phyloP scores from a whole-genome alignment of 2,113 vertebrate genomes.

The Prietella phreatophila region DNA sequence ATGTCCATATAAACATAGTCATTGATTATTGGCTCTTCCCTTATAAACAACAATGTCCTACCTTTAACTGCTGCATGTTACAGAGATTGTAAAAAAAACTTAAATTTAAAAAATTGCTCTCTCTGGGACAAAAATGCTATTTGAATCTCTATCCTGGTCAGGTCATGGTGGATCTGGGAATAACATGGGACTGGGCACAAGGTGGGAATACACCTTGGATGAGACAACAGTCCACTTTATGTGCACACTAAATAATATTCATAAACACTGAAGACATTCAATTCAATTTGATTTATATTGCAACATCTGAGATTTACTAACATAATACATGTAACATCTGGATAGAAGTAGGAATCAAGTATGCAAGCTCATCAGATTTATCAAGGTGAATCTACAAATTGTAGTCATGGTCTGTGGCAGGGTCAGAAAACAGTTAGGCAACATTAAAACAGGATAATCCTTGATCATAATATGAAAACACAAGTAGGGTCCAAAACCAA shows the following conservation, averaged over 20 bases:
- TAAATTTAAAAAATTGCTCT: neutral
- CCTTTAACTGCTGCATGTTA: neutral
- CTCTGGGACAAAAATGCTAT: neutral
- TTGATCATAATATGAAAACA: neutral
- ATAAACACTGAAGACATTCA: neutral
- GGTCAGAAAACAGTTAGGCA: neutral
- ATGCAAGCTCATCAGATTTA: neutral
- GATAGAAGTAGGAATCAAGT: neutral
- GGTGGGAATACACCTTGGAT: neutral
- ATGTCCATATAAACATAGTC: no score
- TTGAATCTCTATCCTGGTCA: neutral
- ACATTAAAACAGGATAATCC: neutral
- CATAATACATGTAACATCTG: neutral
- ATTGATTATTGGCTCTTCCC: neutral
- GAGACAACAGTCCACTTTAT: neutral
- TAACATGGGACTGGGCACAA: neutral
- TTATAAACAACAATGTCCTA: neutral
- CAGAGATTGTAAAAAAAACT: neutral
- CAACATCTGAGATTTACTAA: neutral
- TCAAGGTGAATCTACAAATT: neutral
- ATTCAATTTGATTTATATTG: neutral
- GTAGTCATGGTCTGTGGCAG: neutral
- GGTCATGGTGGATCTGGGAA: no score
- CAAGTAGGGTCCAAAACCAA: neutral
- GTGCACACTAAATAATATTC: neutral